These are phyloP conservation scores for Drosophila mojavensis DNA, from an alignment of 1,140 invertebrate genomes.

Conservation along the genomic window DNA sequence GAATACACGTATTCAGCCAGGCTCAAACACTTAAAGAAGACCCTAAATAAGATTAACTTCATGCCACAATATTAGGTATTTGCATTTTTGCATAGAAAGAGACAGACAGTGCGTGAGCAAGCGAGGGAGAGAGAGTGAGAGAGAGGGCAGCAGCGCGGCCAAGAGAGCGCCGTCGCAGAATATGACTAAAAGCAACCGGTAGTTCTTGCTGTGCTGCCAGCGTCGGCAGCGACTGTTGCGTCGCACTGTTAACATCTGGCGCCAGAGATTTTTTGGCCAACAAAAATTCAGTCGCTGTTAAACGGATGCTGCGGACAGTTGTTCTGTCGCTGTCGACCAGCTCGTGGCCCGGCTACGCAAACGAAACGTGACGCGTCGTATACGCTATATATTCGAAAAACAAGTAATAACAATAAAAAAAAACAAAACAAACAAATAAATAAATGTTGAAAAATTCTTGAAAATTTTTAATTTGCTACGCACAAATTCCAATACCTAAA, in stretches of 20 bases:
- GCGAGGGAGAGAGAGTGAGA: background rate
- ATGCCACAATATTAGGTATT: conserved; percentile 63
- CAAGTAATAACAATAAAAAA: conserved; percentile 18
- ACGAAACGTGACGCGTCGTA: conserved; percentile 23
- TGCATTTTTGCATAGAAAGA: conserved; percentile 61
- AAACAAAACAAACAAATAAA: too few relatives aligned
- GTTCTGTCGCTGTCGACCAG: conserved; percentile 50
- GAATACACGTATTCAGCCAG: conserved; percentile 58
- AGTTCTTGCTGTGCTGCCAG: conserved; percentile 55
- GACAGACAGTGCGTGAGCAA: background rate
- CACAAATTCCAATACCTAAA: conserved; percentile 4
- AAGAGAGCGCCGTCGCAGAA: conserved; percentile 43
- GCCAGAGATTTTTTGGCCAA: conserved; percentile 40
- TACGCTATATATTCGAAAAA: conserved; percentile 16
- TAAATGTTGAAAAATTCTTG: background rate
- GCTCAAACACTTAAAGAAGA: conserved; percentile 57
- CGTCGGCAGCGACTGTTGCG: conserved; percentile 53
- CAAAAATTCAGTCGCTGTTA: conserved; percentile 61
- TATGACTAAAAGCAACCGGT: conserved; percentile 65
- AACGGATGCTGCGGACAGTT: conserved; percentile 72
- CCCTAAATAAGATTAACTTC: conserved; percentile 77
- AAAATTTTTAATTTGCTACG: background rate
- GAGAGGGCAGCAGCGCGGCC: background rate
- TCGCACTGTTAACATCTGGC: conserved; percentile 53
- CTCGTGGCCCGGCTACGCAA: conserved; percentile 24